A percentile compares a stretch with the other conserved stretches of the same genome.
These are phyloP conservation scores for Cephonodes hylas DNA, from an alignment of 2,888 invertebrate genomes.

Conservation along the genomic window DNA sequence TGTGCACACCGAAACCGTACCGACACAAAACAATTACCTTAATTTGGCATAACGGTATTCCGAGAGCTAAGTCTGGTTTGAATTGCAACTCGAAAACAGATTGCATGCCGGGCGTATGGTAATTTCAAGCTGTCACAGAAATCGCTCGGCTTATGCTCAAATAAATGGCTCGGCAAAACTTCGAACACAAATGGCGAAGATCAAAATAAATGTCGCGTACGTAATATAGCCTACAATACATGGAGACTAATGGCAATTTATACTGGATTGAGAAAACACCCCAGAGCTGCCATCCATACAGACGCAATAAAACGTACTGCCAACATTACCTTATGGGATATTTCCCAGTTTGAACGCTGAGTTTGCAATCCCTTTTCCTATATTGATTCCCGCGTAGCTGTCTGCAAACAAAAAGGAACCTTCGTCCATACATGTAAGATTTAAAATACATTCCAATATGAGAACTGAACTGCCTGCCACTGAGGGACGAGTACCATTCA, in stretches of 20 bases:
- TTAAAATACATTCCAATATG: conserved; percentile 7
- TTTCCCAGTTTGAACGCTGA: conserved; percentile 39
- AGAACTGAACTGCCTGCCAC: conserved; percentile 9
- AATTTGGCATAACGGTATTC: background rate
- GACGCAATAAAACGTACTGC: conserved; percentile 26
- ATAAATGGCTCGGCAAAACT: background rate
- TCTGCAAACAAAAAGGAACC: background rate
- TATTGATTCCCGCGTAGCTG: conserved; percentile 38
- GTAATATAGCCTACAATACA: background rate
- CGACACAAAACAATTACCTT: background rate
- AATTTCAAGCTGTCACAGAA: background rate
- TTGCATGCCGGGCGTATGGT: conserved; percentile 9
- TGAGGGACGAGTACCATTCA: conserved; percentile 9
- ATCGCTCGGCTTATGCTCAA: background rate
- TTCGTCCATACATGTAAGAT: conserved; percentile 1
- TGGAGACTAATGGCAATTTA: background rate
- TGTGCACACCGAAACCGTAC: background rate
- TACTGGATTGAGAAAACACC: background rate
- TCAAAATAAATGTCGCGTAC: background rate
- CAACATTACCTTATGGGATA: conserved; percentile 41
- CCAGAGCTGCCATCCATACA: background rate
- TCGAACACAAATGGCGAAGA: background rate
- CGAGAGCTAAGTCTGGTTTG: background rate
- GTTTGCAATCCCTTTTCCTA: conserved; percentile 35
- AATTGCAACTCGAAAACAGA: conserved; percentile 18